Evolutionary conservation across 1,140 invertebrate genomes (phyloP).

Genomic region (Conus betulinus): DNA sequence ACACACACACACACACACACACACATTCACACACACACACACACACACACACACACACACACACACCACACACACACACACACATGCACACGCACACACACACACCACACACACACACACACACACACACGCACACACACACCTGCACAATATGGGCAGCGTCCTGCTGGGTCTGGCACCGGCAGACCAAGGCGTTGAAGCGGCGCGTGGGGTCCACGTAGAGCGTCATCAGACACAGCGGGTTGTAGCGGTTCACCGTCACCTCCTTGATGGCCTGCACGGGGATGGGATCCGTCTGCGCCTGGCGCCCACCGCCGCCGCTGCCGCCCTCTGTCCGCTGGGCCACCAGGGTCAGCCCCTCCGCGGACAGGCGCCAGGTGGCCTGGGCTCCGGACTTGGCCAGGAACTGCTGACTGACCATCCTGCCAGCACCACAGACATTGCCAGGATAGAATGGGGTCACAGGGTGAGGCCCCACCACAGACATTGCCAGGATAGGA

Average conservation of each 20-base stretch:
- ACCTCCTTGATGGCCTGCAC: slow-evolving; percentile 33
- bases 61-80: neutral
- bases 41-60: neutral
- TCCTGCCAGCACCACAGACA: neutral
- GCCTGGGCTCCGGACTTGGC: slow-evolving; percentile 11
- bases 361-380: slow-evolving; percentile 15
- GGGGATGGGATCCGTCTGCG: slow-evolving; percentile 32
- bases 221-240: slow-evolving; percentile 28
- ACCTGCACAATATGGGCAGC: slow-evolving; percentile 11
- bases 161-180: slow-evolving; percentile 23
- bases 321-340: neutral
- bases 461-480: neutral
- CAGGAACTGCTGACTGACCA: slow-evolving; percentile 27
- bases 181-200: slow-evolving; percentile 34
- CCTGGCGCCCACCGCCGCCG: neutral
- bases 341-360: slow-evolving; percentile 28
- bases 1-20: no score
- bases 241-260: slow-evolving; percentile 38
- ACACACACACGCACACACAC: neutral
- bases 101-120: neutral
- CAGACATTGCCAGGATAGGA: neutral
- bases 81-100: no score
- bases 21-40: neutral
- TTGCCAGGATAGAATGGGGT: no score
- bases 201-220: slow-evolving; percentile 30